Percentiles rank a stretch among this genome's conserved stretches.
Evolutionary conservation across 1,140 invertebrate species (phyloP).

Genomic region (Euwallacea fornicatus): DNA sequence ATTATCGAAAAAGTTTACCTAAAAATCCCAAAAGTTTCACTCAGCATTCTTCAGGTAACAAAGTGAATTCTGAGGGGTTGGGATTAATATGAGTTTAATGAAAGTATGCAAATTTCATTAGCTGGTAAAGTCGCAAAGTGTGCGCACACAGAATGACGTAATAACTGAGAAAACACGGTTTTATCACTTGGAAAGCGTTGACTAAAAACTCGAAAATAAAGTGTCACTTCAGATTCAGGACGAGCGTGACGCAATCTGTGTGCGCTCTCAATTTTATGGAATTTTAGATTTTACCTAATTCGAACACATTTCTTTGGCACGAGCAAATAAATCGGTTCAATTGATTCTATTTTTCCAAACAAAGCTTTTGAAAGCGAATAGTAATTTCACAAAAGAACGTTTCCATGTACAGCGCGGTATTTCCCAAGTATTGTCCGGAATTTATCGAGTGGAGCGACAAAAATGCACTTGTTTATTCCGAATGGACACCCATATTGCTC

Average conservation of each 20-base stretch:
- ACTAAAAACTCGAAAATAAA: no score
- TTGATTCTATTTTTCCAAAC: no score
- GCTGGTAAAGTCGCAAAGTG: background rate
- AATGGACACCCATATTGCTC: background rate
- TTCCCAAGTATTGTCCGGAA: background rate
- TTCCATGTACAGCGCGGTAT: no score
- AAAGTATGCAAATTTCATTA: background rate
- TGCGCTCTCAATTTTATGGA: no score
- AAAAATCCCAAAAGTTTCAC: conserved; percentile 13
- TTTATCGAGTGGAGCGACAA: background rate
- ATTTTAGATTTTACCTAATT: no score
- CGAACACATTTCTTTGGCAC: no score
- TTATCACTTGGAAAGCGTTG: background rate
- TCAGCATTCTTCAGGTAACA: background rate
- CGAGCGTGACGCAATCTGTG: no score
- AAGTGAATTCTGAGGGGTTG: background rate
- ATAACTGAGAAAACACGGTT: background rate
- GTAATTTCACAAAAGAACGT: no score
- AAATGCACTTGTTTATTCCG: background rate
- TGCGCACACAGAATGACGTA: background rate
- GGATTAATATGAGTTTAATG: background rate
- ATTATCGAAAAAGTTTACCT: conserved; percentile 25
- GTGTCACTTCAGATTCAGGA: no score
- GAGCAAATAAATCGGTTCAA: no score
- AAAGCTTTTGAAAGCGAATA: no score